Evolutionary conservation across 2,113 vertebrate genomes (phyloP).

Genomic region (Piaya cayana): DNA sequence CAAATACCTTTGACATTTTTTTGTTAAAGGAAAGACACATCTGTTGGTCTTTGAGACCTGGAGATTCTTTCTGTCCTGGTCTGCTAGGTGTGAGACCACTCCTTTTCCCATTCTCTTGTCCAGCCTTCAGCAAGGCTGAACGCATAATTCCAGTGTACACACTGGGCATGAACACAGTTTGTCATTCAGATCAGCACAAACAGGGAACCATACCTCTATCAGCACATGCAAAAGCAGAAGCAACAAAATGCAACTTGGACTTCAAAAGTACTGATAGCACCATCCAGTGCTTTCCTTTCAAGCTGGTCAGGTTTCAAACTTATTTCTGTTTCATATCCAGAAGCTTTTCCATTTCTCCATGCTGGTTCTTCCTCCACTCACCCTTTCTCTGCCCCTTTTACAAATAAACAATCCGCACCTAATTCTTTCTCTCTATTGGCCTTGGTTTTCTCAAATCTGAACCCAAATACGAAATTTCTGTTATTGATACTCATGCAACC

Average conservation of each 20-base stretch:
- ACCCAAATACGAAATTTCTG: neutral
- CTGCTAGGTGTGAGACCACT: neutral
- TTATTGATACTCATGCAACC: neutral
- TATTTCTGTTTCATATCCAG: neutral
- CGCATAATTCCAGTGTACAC: accelerated
- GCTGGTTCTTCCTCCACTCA: neutral
- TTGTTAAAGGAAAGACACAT: neutral
- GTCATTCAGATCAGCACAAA: neutral
- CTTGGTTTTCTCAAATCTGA: neutral
- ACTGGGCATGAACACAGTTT: neutral
- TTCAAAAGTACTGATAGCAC: neutral
- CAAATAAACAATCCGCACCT: neutral
- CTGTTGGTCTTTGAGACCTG: neutral
- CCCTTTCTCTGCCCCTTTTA: neutral
- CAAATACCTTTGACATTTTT: constrained; percentile 14
- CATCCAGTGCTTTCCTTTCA: neutral
- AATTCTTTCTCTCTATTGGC: neutral
- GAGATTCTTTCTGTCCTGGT: neutral
- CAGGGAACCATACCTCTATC: neutral
- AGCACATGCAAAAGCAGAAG: neutral
- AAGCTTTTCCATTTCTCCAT: neutral
- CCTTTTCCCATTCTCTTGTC: neutral
- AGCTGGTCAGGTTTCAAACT: neutral
- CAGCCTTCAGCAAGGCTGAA: neutral
- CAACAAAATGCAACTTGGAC: neutral